A percentile compares a stretch with the other conserved stretches of the same genome.
These are phyloP conservation scores for Apostichopus parvimensis DNA, from an alignment of 35 echinoderm and acorn worm genomes.

Conservation along the genomic window DNA sequence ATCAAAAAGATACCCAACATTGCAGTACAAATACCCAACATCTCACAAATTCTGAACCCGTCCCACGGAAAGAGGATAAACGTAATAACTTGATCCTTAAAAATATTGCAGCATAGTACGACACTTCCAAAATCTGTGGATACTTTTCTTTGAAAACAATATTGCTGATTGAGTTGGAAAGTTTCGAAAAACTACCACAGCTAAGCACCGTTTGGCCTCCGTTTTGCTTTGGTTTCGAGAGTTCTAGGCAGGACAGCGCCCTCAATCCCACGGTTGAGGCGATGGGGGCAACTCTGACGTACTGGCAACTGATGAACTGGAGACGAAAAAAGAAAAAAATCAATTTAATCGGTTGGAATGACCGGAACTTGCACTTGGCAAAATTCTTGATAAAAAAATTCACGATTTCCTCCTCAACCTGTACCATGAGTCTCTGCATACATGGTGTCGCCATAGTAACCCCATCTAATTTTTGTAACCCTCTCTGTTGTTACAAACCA, in stretches of 20 bases:
- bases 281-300: slow-evolving; percentile 95
- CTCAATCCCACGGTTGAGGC: slow-evolving; percentile 98
- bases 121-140: slow-evolving; percentile 41
- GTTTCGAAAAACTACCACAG: slow-evolving; percentile 1
- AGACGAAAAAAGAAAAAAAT: background rate
- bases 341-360: background rate
- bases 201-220: slow-evolving; percentile 40
- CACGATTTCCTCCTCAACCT: no score
- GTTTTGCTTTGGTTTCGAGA: slow-evolving; percentile 22
- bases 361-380: no score
- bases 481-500: no score
- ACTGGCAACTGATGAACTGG: slow-evolving; percentile 99
- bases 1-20: slow-evolving; percentile 16
- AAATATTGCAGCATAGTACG: slow-evolving; percentile 58
- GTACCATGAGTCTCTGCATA: no score
- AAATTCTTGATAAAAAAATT: no score
- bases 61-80: background rate
- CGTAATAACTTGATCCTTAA: slow-evolving; percentile 48
- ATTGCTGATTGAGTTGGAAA: slow-evolving; percentile 57
- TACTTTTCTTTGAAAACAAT: slow-evolving; percentile 58
- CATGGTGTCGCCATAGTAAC: no score
- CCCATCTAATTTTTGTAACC: no score
- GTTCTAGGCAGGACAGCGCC: background rate
- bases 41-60: background rate
- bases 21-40: background rate